phyloP scores from a whole-genome alignment of 2,888 invertebrate species.

The Dyspetes luteomarginatus region DNA sequence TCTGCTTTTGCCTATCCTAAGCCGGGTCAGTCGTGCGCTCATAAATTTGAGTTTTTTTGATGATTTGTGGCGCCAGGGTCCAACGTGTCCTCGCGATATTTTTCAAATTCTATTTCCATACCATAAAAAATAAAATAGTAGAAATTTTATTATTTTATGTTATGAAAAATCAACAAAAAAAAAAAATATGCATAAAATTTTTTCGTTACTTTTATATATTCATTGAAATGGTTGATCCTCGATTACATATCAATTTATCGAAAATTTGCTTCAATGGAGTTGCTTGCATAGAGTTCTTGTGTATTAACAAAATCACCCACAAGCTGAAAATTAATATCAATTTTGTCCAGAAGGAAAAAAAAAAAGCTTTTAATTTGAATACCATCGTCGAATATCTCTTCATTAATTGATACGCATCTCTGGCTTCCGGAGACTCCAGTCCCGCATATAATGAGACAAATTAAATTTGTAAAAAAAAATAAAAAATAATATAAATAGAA shows the following conservation, averaged over 20 bases:
- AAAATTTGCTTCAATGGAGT: not conserved
- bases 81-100: slow-evolving; percentile 30
- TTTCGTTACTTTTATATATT: too few species aligned
- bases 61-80: slow-evolving; percentile 74
- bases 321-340: not conserved
- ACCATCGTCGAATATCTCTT: not conserved
- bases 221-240: not conserved
- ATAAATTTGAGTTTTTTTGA: slow-evolving; percentile 77
- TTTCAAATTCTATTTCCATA: not conserved
- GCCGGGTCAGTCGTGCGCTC: slow-evolving; percentile 69
- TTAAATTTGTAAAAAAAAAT: slow-evolving; percentile 61
- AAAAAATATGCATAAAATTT: too few species aligned
- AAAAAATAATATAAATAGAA: not conserved
- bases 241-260: not conserved
- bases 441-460: slow-evolving; percentile 73
- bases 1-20: slow-evolving; percentile 65
- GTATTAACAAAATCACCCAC: not conserved
- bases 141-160: not conserved
- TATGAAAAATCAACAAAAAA: not conserved
- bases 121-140: not conserved
- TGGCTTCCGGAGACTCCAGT: slow-evolving; percentile 61
- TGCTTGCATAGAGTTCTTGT: too few species aligned
- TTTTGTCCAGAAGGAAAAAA: not conserved
- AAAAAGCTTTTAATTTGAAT: not conserved
- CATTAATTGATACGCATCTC: slow-evolving; percentile 73